Percentiles rank a stretch among this genome's conserved stretches.
Evolutionary conservation across 1,140 invertebrate genomes (phyloP).

Genomic region (Dolichoris vasculosae): DNA sequence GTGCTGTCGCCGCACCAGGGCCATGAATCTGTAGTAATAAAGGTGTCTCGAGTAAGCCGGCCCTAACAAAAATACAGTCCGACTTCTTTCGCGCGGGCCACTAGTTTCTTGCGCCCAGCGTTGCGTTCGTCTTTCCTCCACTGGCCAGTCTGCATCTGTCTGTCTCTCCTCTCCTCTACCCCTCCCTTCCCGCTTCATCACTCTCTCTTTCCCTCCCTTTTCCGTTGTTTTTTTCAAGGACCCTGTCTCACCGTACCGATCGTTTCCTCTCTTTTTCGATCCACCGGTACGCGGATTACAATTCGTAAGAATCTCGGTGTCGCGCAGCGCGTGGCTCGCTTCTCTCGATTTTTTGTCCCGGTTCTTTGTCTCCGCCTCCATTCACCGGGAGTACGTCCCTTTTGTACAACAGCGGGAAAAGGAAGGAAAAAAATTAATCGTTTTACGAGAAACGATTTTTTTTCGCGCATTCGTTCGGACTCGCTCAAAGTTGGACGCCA

Average conservation of each 20-base stretch:
- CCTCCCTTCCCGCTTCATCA: too few relatives aligned
- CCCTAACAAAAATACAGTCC: constrained; percentile 69
- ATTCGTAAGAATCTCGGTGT: constrained; percentile 41
- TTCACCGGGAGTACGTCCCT: background rate
- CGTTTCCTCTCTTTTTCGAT: constrained; percentile 31
- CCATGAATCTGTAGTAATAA: constrained; percentile 65
- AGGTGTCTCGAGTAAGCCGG: constrained; percentile 64
- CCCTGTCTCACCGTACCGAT: background rate
- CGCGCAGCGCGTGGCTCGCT: constrained; percentile 8
- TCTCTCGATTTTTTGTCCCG: constrained; percentile 5
- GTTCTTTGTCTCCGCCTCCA: background rate
- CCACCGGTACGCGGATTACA: constrained; percentile 13
- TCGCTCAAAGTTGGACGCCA: background rate
- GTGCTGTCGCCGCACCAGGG: constrained; percentile 6
- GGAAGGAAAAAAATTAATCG: constrained; percentile 17
- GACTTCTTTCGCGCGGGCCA: constrained; percentile 53
- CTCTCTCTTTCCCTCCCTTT: background rate
- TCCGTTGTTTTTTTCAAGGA: constrained; percentile 48
- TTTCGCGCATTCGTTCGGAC: background rate
- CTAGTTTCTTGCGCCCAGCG: constrained; percentile 60
- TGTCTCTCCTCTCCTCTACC: background rate
- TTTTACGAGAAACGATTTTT: background rate
- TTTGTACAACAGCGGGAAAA: background rate
- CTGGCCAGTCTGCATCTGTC: background rate
- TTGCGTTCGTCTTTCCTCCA: background rate